phyloP scores from a whole-genome alignment of 1,140 invertebrate genomes.

The Babylonia areolata region DNA sequence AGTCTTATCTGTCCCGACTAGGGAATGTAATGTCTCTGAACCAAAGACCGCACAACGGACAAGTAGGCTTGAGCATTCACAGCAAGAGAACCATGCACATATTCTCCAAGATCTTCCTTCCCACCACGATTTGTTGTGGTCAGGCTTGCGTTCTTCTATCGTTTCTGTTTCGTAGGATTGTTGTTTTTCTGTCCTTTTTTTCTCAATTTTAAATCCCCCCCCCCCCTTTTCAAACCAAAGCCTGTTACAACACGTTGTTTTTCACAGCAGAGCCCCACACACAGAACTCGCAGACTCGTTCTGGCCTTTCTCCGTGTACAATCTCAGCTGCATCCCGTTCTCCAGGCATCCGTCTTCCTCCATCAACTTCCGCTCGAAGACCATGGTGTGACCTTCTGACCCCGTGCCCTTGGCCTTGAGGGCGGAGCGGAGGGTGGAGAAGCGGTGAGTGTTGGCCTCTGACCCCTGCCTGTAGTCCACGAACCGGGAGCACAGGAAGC shows the following conservation, averaged over 20 bases:
- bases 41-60: too few relatives aligned
- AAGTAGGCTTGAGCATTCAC: too few relatives aligned
- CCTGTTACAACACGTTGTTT: not conserved
- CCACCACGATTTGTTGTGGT: too few relatives aligned
- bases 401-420: not conserved
- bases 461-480: not conserved
- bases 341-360: not conserved
- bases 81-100: too few relatives aligned
- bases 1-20: too few relatives aligned
- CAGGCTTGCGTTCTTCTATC: too few relatives aligned
- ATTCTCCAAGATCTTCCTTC: too few relatives aligned
- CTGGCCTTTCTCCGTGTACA: not conserved
- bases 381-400: not conserved
- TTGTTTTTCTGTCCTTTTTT: too few relatives aligned
- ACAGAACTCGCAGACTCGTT: not conserved
- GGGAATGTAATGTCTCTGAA: too few relatives aligned
- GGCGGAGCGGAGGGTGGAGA: not conserved
- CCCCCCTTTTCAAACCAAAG: too few relatives aligned
- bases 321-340: not conserved
- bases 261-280: not conserved
- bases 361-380: not conserved
- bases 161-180: too few relatives aligned
- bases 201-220: not conserved
- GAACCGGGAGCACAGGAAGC: not conserved
- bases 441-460: not conserved